phyloP scores from a whole-genome alignment of 1,140 invertebrate genomes.

The Drosophila virilis region DNA sequence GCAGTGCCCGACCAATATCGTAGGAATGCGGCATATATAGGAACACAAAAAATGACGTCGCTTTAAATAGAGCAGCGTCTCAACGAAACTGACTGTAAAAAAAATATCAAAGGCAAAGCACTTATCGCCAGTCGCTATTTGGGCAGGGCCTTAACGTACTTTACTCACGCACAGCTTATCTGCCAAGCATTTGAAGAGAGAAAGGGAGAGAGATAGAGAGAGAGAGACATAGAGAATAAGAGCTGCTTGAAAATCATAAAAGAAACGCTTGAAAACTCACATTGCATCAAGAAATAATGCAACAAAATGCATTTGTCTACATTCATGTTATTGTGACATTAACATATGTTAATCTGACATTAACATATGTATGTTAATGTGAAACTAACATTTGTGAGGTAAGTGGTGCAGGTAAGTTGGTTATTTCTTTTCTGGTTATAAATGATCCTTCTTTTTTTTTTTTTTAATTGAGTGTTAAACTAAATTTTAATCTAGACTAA shows the following conservation, averaged over 20 bases:
- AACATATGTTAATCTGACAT: too few relatives aligned
- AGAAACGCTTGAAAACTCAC: background rate
- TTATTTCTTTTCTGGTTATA: too few relatives aligned
- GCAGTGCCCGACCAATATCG: constrained; percentile 3
- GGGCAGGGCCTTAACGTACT: background rate
- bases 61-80: constrained; percentile 16
- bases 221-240: background rate
- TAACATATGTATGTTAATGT: too few relatives aligned
- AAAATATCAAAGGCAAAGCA: background rate
- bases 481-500: too few relatives aligned
- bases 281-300: too few relatives aligned
- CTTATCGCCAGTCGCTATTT: constrained; percentile 7
- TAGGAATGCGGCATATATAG: constrained; percentile 24
- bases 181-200: background rate
- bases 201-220: too few relatives aligned
- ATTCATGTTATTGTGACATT: background rate
- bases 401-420: too few relatives aligned
- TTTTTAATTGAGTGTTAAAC: too few relatives aligned
- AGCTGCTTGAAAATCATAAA: background rate
- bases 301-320: background rate
- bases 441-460: too few relatives aligned
- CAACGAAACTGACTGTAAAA: background rate
- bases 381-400: too few relatives aligned
- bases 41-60: constrained; percentile 22
- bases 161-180: constrained; percentile 7